These are phyloP conservation scores for Illadopsis cleaveri DNA, from an alignment of 2,113 vertebrate species.

Conservation along the genomic window DNA sequence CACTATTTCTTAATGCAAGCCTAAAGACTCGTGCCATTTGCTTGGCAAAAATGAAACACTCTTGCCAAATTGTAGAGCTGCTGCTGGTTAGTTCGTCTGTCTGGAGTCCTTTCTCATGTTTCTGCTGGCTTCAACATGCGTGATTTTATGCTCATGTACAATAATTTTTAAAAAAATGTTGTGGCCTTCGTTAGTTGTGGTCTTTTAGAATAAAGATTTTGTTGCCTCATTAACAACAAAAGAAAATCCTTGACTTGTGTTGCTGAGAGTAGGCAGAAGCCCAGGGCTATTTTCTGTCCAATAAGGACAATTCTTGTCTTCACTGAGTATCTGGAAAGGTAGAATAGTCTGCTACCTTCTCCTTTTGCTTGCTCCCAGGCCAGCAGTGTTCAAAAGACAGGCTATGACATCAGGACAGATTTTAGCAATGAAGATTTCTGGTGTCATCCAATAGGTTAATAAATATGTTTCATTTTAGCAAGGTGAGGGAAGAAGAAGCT, in stretches of 20 bases:
- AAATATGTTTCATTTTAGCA: neutral
- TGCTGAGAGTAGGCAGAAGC: neutral
- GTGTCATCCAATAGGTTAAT: neutral
- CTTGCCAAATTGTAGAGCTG: neutral
- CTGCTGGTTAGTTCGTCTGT: neutral
- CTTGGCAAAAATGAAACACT: neutral
- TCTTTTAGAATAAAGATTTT: neutral
- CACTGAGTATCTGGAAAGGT: neutral
- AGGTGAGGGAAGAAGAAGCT: neutral
- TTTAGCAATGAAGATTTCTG: neutral
- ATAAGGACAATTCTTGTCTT: neutral
- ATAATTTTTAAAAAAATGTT: too few relatives aligned
- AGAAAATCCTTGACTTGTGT: neutral
- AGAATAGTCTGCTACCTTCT: neutral
- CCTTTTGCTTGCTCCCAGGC: neutral
- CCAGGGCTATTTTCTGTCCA: neutral
- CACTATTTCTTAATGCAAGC: neutral
- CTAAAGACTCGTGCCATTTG: rapidly evolving
- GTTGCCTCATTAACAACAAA: neutral
- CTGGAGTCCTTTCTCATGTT: neutral
- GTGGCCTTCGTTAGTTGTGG: neutral
- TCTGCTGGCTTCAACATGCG: neutral
- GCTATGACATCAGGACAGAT: neutral
- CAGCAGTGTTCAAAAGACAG: neutral
- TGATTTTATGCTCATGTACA: neutral